Percentiles rank a stretch among this genome's conserved stretches.
These are phyloP conservation scores for Spermophilus dauricus DNA, from an alignment of 2,113 vertebrate species.

Conservation along the genomic window DNA sequence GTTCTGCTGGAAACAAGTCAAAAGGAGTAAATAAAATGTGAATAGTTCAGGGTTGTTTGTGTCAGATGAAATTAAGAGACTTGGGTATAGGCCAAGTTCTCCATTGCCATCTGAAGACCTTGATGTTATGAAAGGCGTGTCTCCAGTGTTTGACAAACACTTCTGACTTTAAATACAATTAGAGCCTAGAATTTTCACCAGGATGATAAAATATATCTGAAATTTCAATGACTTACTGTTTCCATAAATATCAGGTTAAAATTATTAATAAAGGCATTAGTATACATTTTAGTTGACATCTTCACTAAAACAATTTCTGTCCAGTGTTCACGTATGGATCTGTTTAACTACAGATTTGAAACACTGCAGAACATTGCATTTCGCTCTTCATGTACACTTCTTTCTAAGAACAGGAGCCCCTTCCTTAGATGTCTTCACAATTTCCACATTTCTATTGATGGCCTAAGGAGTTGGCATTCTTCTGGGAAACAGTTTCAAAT, in stretches of 20 bases:
- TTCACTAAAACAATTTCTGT: neutral
- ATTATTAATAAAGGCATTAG: neutral
- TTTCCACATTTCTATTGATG: neutral
- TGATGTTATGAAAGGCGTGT: neutral
- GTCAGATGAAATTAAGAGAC: neutral
- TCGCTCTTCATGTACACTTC: neutral
- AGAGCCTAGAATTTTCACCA: neutral
- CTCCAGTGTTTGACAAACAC: neutral
- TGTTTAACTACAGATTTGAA: neutral
- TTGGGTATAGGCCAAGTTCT: neutral
- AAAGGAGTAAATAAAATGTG: neutral
- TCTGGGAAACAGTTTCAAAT: neutral
- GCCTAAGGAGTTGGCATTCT: neutral
- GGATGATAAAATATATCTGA: neutral
- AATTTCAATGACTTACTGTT: neutral
- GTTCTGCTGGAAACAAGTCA: neutral
- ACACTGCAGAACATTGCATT: neutral
- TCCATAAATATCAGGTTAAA: neutral
- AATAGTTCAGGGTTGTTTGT: neutral
- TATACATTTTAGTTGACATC: neutral
- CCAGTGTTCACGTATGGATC: neutral
- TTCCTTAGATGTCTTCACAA: neutral
- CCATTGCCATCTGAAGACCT: neutral
- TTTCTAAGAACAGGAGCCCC: neutral
- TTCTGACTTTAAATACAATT: neutral